phyloP scores from a whole-genome alignment of 2,797 vertebrate species.

The Antrozous pallidus region DNA sequence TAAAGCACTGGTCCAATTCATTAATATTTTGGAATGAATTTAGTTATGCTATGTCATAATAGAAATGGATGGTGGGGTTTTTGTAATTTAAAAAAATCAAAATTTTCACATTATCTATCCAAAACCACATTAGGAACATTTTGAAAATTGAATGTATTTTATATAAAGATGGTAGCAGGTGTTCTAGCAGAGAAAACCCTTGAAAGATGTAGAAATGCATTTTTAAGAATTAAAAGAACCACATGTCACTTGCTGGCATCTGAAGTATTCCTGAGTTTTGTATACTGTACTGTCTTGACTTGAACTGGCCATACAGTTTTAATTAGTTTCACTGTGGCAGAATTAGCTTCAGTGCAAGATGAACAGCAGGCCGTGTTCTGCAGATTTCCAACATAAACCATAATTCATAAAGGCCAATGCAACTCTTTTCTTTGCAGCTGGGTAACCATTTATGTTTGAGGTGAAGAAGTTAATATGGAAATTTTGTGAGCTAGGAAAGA shows the following conservation, averaged over 20 bases:
- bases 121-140: constrained; percentile 54
- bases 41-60: constrained; percentile 43
- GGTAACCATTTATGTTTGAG: constrained; percentile 86
- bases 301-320: constrained; percentile 77
- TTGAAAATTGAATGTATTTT: constrained; percentile 54
- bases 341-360: constrained; percentile 59
- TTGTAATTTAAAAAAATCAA: constrained; percentile 31
- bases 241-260: constrained; percentile 58
- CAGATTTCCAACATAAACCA: constrained; percentile 74
- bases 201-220: constrained; percentile 4
- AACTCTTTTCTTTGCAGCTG: constrained; percentile 81
- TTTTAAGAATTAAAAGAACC: constrained; percentile 56
- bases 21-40: constrained; percentile 57
- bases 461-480: constrained; percentile 87
- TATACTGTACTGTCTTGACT: constrained; percentile 73
- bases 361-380: constrained; percentile 39
- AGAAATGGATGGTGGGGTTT: constrained; percentile 21
- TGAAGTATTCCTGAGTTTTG: constrained; percentile 50
- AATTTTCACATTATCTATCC: constrained; percentile 54
- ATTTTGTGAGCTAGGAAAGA: constrained; percentile 82
- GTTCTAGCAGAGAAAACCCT: constrained; percentile 1
- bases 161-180: constrained; percentile 23
- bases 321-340: constrained; percentile 77
- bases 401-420: constrained; percentile 81
- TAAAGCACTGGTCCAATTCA: constrained; percentile 54